These are phyloP conservation scores for Mormyrus proboscirostris DNA, from an alignment of 2,797 vertebrate genomes.

Conservation along the genomic window DNA sequence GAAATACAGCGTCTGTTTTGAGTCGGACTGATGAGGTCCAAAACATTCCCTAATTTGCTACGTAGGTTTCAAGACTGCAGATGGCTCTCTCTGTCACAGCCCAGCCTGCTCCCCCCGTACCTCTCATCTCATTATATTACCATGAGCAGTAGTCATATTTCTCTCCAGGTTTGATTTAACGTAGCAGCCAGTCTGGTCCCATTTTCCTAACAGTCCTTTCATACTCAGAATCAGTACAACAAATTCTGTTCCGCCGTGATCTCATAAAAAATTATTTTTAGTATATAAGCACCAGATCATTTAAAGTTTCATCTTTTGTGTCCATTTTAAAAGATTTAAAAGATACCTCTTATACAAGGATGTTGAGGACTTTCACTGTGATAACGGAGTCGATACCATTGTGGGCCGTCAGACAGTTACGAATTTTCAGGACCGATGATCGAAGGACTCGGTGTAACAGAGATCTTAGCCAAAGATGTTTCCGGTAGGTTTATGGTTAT, in stretches of 20 bases:
- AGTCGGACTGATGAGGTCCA: neutral
- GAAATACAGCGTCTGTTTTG: neutral
- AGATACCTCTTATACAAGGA: neutral
- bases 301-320: neutral
- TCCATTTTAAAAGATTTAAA: neutral
- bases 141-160: neutral
- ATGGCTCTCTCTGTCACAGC: too few species aligned
- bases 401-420: neutral
- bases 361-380: neutral
- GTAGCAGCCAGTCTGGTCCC: neutral
- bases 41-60: neutral
- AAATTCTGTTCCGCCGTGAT: neutral
- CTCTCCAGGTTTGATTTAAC: neutral
- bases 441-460: neutral
- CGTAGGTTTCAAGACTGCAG: neutral
- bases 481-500: neutral
- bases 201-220: constrained; percentile 13
- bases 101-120: neutral
- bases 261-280: neutral
- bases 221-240: constrained; percentile 3
- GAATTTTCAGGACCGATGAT: neutral
- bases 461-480: neutral
- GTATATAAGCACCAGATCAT: neutral
- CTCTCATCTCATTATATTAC: neutral
- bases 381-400: neutral